Conservation (phyloP, 2,888 invertebrate genomes). For the Seira ritae region DNA sequence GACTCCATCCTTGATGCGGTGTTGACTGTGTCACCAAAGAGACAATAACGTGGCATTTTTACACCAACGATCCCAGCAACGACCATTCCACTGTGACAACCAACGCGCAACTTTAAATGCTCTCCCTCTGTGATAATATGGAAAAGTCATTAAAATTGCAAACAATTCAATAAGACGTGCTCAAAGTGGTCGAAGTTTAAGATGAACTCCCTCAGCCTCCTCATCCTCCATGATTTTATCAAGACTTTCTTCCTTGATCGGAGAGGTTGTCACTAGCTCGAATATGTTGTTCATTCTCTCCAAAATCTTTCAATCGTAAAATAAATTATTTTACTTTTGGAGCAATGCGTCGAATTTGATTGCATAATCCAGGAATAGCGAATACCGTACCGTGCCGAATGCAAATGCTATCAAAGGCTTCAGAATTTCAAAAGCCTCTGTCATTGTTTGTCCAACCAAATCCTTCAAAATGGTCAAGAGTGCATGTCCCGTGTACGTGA, state of each 20-base stretch:
- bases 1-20: conserved; percentile 96
- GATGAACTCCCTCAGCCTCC: conserved; percentile 39
- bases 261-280: conserved; percentile 92
- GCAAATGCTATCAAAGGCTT: conserved; percentile 95
- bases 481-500: conserved; percentile 92
- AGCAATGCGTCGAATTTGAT: background rate
- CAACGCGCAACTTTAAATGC: conserved; percentile 77
- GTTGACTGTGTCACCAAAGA: conserved; percentile 92
- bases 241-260: conserved; percentile 83
- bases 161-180: too few species aligned
- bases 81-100: conserved; percentile 93
- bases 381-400: conserved; percentile 88
- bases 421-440: conserved; percentile 93
- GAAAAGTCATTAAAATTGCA: too few species aligned
- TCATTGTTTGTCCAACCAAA: conserved; percentile 91
- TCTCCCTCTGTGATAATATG: conserved; percentile 59
- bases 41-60: conserved; percentile 89
- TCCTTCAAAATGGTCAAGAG: conserved; percentile 92
- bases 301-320: conserved; percentile 83
- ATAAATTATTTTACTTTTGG: background rate
- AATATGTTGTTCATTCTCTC: conserved; percentile 98
- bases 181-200: conserved; percentile 48
- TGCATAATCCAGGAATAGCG: background rate
- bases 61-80: conserved; percentile 83
- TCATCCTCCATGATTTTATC: conserved; percentile 77